These are phyloP conservation scores for Cantharis rustica DNA, from an alignment of 2,888 invertebrate species.

Conservation along the genomic window DNA sequence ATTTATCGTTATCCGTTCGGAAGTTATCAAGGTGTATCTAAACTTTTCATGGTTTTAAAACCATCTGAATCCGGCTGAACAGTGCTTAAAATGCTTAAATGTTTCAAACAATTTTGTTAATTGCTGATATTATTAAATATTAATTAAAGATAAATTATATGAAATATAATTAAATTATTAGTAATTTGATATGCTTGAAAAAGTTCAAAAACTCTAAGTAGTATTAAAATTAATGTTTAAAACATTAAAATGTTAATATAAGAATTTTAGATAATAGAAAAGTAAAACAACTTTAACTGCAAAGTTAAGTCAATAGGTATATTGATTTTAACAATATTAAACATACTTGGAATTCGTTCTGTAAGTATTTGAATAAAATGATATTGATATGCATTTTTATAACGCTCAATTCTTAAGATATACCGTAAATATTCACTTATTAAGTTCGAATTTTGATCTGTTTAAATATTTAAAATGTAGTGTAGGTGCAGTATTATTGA, in stretches of 20 bases:
- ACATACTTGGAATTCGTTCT: background rate
- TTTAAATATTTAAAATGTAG: no score
- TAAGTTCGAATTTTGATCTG: no score
- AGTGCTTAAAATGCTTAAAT: no score
- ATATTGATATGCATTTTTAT: background rate
- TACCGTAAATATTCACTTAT: background rate
- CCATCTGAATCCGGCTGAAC: no score
- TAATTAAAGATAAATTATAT: background rate
- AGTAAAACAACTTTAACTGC: background rate
- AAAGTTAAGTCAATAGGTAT: background rate
- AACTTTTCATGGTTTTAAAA: no score
- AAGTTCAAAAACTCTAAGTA: background rate
- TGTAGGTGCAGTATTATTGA: background rate
- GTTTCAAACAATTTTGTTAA: no score
- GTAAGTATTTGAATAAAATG: background rate
- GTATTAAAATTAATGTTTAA: background rate
- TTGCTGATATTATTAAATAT: no score
- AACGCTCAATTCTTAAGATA: background rate
- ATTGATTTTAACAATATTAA: background rate
- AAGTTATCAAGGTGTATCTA: no score
- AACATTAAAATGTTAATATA: background rate
- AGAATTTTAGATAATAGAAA: background rate
- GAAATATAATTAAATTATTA: background rate
- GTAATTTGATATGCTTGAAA: background rate
- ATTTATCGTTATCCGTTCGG: no score